Base-by-base conservation (phyloP, 2,888 invertebrate species). In the Chouioia cunea region DNA sequence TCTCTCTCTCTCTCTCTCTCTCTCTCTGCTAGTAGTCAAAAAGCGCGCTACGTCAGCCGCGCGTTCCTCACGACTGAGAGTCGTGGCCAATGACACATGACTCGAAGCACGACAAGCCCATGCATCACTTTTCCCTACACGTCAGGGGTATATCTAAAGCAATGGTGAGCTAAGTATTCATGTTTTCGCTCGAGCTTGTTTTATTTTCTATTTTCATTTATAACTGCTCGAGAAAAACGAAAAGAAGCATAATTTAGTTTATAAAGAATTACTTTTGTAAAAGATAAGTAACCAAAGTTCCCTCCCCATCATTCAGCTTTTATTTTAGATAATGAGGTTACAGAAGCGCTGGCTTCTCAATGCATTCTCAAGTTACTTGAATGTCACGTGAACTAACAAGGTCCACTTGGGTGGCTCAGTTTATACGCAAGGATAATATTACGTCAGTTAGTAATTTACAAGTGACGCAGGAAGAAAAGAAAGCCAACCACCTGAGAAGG, bases 21-120 rank as follows among this genome's bases (percentile, higher is more conserved):
- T 78, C 65, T 73, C 72, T 76, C 77, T 77, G 76, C 43, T 50
- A 69, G 68, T 72, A 62, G 72, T 72, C 56, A 47, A 47, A 47
- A 62, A 53, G 53, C 36, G 59, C 23, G 65, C 69, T 62, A 47
- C 62, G 58, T 62, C 66, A 66, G 71, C 18, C 71, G 27, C 3
- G 27, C 12, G 50, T 48, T 63, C 59, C 71, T 66, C 63, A 56
- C 50, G 64, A 83, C 81, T 79, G 77, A 79, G 79, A 79, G 77
- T 79, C 76, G n/a, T 16, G 78, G 77, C 78, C 82, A 83, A 83
- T 84, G 85, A 82, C 81, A 83, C 82, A 83, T 84, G 83, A 84
- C 81, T 81, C 79, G 78, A 79, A 78, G 76, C 74, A 77, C 79
- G 80, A 80, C 81, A 79, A 80, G 78, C 81, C 79, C 79, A 79